Conservation (phyloP, 1,140 invertebrate genomes). For the Patella vulgata region DNA sequence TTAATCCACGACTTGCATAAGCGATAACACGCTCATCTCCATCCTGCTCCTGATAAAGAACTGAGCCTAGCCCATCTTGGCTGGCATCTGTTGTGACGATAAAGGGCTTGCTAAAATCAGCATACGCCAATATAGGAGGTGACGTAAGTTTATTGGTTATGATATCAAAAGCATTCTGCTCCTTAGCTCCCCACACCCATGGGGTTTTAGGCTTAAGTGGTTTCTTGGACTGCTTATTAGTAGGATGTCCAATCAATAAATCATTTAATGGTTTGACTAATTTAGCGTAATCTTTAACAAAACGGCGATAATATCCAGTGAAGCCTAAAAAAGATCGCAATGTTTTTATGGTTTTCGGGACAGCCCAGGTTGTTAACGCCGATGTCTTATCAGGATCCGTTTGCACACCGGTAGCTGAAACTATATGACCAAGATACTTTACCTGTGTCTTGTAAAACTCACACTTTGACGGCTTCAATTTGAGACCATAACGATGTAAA, state of each 20-base stretch:
- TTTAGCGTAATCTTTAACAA: constrained; percentile 40
- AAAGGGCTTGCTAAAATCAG: constrained; percentile 26
- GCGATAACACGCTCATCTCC: constrained; percentile 35
- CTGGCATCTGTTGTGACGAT: constrained; percentile 34
- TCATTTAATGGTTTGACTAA: constrained; percentile 32
- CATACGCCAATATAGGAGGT: constrained; percentile 38
- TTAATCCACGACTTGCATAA: constrained; percentile 24
- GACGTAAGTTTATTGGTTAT: constrained; percentile 27
- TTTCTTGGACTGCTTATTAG: background rate
- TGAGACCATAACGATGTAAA: constrained; percentile 15
- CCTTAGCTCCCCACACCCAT: constrained; percentile 12
- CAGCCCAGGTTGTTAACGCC: constrained; percentile 42
- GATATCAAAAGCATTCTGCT: constrained; percentile 25
- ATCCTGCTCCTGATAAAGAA: constrained; percentile 43
- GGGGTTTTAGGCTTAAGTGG: background rate
- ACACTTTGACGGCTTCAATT: constrained; percentile 32
- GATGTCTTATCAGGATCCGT: constrained; percentile 46
- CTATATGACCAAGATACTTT: constrained; percentile 43
- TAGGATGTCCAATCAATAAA: constrained; percentile 15
- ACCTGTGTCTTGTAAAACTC: constrained; percentile 59
- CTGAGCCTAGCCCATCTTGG: constrained; percentile 36
- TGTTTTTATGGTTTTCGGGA: constrained; percentile 39
- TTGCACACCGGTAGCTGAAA: constrained; percentile 38
- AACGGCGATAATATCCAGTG: constrained; percentile 59
- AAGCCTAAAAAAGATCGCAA: constrained; percentile 54